Percentiles rank a stretch among this genome's conserved stretches.
phyloP scores from a whole-genome alignment of 2,888 invertebrate genomes.

The Pristionchus fissidentatus region DNA sequence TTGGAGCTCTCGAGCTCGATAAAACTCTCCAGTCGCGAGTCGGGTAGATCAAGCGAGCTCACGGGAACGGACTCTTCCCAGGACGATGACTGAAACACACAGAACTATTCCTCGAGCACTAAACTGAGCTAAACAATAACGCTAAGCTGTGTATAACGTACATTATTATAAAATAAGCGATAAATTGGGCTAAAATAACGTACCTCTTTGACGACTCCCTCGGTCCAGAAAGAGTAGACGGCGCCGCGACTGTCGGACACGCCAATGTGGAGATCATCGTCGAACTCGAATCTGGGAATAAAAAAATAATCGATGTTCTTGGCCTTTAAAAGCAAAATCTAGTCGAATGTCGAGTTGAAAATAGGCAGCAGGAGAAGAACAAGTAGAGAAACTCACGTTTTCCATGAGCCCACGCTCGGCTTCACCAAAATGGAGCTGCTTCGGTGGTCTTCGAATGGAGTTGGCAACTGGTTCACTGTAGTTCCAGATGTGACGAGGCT shows the following conservation, averaged over 20 bases:
- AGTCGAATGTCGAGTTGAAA: background rate
- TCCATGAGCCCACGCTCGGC: slow-evolving; percentile 21
- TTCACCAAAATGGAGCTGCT: slow-evolving; percentile 1
- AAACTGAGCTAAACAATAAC: background rate
- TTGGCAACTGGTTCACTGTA: background rate
- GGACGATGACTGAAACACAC: background rate
- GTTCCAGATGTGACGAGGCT: background rate
- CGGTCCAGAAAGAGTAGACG: slow-evolving; percentile 43
- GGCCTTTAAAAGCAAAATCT: too few species aligned
- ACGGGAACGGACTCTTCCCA: slow-evolving; percentile 19
- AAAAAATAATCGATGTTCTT: background rate
- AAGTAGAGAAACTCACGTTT: background rate
- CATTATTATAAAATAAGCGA: background rate
- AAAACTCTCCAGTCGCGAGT: background rate
- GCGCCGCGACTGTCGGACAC: background rate
- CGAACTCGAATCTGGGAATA: background rate
- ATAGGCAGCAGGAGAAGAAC: background rate
- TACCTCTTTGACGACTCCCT: slow-evolving; percentile 33
- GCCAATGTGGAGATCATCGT: slow-evolving; percentile 34
- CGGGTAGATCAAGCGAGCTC: slow-evolving; percentile 5
- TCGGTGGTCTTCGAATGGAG: slow-evolving; percentile 8
- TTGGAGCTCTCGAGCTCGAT: background rate
- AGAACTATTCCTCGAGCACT: background rate
- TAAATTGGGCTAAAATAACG: background rate
- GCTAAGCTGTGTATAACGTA: background rate